Evolutionary conservation across 2,797 vertebrate genomes (phyloP).

Genomic region (Enteromius trimaculatus): DNA sequence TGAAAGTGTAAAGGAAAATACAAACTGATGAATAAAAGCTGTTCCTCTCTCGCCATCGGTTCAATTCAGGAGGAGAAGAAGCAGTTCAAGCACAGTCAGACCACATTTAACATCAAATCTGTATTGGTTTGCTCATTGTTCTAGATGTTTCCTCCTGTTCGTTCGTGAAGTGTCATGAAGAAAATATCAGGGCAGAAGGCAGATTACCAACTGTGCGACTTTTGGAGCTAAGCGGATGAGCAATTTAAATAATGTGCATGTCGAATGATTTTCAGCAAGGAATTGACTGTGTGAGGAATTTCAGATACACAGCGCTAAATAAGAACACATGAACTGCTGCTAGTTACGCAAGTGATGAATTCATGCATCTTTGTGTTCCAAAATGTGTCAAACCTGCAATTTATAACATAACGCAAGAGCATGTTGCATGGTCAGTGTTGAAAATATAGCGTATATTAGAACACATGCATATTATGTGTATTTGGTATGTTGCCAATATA

Average conservation of each 20-base stretch:
- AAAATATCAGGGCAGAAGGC: background rate
- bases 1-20: slow-evolving; percentile 12
- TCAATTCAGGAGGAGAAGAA: background rate
- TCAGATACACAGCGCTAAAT: slow-evolving; percentile 10
- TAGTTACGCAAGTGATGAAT: slow-evolving; percentile 16
- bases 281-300: slow-evolving; percentile 9
- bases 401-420: background rate
- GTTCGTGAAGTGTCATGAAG: background rate
- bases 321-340: background rate
- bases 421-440: background rate
- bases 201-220: background rate
- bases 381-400: slow-evolving; percentile 19
- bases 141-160: background rate
- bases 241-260: slow-evolving; percentile 12
- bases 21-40: slow-evolving; percentile 7
- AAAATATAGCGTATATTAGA: background rate
- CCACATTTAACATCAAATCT: background rate
- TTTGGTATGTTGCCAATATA: background rate
- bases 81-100: background rate
- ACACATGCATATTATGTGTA: background rate
- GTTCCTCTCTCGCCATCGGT: background rate
- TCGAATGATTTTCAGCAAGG: slow-evolving; percentile 8
- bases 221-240: background rate
- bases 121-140: background rate
- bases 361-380: slow-evolving; percentile 3